A percentile compares a stretch with the other conserved stretches of the same genome.
These are phyloP conservation scores for Unio delphinus DNA, from an alignment of 2,888 invertebrate genomes.

Conservation along the genomic window DNA sequence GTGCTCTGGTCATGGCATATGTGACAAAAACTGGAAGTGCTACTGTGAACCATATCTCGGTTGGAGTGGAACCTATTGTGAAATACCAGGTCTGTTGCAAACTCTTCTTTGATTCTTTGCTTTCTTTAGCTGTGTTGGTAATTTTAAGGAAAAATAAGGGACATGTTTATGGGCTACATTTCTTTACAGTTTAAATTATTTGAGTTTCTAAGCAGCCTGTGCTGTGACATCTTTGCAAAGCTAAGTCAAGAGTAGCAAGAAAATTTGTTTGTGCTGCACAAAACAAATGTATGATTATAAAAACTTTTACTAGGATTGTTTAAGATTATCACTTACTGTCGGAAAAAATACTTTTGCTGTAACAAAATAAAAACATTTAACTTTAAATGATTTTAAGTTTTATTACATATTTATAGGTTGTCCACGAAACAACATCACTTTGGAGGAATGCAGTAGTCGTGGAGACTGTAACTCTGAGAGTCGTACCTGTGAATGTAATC, in stretches of 20 bases:
- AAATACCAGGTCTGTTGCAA: slow-evolving; percentile 33
- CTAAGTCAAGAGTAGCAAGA: too few species aligned
- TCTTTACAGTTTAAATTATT: too few species aligned
- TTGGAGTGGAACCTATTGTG: slow-evolving; percentile 51
- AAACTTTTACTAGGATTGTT: neutral
- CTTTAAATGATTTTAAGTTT: neutral
- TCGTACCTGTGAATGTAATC: slow-evolving; percentile 46
- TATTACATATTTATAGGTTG: slow-evolving; percentile 34
- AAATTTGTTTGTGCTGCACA: too few species aligned
- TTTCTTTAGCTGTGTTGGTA: too few species aligned
- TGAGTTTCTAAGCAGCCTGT: too few species aligned
- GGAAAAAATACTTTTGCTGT: too few species aligned
- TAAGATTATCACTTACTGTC: too few species aligned
- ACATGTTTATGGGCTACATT: too few species aligned
- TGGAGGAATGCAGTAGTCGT: slow-evolving; percentile 46
- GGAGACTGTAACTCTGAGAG: slow-evolving; percentile 53
- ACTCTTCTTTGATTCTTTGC: too few species aligned
- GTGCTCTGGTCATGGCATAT: slow-evolving; percentile 52
- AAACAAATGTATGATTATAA: neutral
- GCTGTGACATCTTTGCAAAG: too few species aligned
- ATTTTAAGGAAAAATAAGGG: too few species aligned
- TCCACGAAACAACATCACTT: slow-evolving; percentile 42
- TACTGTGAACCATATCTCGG: slow-evolving; percentile 49
- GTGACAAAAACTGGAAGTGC: slow-evolving; percentile 36
- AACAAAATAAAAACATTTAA: too few species aligned